Conservation (phyloP, 2,888 invertebrate species). For the Panorpa germanica region DNA sequence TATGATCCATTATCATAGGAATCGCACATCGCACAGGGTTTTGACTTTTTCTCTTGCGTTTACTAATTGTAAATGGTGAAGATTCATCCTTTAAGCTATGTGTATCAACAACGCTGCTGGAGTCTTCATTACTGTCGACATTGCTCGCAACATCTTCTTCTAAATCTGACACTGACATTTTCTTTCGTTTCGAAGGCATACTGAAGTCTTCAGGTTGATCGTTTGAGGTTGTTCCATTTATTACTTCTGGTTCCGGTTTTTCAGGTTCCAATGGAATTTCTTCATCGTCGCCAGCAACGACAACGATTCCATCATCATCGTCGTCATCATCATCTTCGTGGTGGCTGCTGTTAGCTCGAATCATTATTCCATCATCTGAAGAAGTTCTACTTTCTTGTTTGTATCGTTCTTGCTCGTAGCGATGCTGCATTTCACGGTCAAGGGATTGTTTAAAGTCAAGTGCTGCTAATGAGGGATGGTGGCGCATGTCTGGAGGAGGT, state of each 20-base stretch:
- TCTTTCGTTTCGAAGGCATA: slow-evolving; percentile 34
- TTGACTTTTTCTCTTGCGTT: slow-evolving; percentile 72
- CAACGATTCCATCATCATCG: slow-evolving; percentile 58
- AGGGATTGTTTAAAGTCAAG: slow-evolving; percentile 36
- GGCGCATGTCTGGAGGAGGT: slow-evolving; percentile 43
- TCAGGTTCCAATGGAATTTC: slow-evolving; percentile 22
- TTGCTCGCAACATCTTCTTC: slow-evolving; percentile 36
- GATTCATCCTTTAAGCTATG: slow-evolving; percentile 33
- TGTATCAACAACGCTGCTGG: slow-evolving; percentile 32
- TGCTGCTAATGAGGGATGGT: slow-evolving; percentile 28
- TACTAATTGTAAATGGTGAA: slow-evolving; percentile 38
- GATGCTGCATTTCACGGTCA: too few species aligned
- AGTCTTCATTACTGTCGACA: slow-evolving; percentile 42
- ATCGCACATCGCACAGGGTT: slow-evolving; percentile 68
- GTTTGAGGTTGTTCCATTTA: slow-evolving; percentile 17
- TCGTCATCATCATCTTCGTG: slow-evolving; percentile 38
- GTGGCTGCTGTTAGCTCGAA: slow-evolving; percentile 17
- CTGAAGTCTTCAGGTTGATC: slow-evolving; percentile 41
- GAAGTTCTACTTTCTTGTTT: slow-evolving; percentile 7
- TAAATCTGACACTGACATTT: slow-evolving; percentile 31
- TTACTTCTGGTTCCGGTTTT: slow-evolving; percentile 6
- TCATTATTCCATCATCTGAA: slow-evolving; percentile 7
- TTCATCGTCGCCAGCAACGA: slow-evolving; percentile 61
- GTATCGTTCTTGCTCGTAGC: too few species aligned
- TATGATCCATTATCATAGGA: slow-evolving; percentile 18